phyloP scores from a whole-genome alignment of 2,797 vertebrate species.

The Hydrocynus forskahlii region DNA sequence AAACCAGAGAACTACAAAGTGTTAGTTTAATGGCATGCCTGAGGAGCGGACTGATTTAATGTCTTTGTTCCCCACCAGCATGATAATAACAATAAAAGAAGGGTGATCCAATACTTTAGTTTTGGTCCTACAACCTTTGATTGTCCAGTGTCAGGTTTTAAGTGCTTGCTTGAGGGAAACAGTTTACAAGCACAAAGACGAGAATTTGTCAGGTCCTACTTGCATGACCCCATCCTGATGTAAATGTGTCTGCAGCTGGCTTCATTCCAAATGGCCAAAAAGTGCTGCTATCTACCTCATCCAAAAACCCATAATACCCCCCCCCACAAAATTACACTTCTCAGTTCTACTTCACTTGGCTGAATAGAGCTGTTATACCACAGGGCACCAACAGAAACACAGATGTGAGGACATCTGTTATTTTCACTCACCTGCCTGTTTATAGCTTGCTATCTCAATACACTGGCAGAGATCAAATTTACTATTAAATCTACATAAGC shows the following conservation, averaged over 20 bases:
- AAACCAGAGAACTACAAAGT: constrained; percentile 78
- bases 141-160: constrained; percentile 81
- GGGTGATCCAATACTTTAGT: constrained; percentile 89
- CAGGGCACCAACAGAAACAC: constrained; percentile 29
- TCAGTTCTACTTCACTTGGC: constrained; percentile 66
- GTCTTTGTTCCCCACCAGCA: constrained; percentile 82
- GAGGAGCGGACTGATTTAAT: constrained; percentile 86
- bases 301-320: constrained; percentile 69
- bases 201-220: constrained; percentile 83
- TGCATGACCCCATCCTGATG: constrained; percentile 83
- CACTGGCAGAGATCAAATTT: background rate
- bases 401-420: constrained; percentile 29
- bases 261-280: constrained; percentile 74
- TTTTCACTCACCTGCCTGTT: background rate
- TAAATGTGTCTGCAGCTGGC: constrained; percentile 76
- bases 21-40: constrained; percentile 85
- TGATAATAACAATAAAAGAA: constrained; percentile 91
- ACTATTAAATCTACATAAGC: background rate
- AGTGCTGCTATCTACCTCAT: constrained; percentile 70
- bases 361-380: constrained; percentile 44
- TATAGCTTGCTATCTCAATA: background rate
- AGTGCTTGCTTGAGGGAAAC: constrained; percentile 88
- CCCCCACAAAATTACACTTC: constrained; percentile 73
- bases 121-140: constrained; percentile 89
- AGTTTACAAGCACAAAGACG: constrained; percentile 82